A percentile compares a stretch with the other conserved stretches of the same genome.
Evolutionary conservation across 1,140 invertebrate genomes (phyloP).

Genomic region (Nylanderia fulva): DNA sequence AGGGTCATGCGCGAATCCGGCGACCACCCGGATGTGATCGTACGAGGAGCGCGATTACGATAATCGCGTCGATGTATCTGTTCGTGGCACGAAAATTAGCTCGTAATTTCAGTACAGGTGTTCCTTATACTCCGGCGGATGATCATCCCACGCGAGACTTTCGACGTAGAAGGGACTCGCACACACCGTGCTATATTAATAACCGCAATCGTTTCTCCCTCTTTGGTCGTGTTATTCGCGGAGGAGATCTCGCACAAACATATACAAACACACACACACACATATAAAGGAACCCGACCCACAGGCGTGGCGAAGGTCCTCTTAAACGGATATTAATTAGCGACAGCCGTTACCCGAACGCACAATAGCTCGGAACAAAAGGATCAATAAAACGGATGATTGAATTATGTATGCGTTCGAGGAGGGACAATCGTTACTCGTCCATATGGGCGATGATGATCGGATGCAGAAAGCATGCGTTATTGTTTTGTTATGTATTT

Average conservation of each 20-base stretch:
- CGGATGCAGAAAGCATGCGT: slow-evolving; percentile 15
- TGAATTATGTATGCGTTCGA: slow-evolving; percentile 35
- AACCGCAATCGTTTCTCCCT: slow-evolving; percentile 17
- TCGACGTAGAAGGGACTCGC: slow-evolving; percentile 21
- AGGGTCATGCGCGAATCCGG: slow-evolving; percentile 34
- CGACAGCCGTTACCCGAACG: slow-evolving; percentile 19
- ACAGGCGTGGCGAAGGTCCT: slow-evolving; percentile 33
- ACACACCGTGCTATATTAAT: slow-evolving; percentile 28
- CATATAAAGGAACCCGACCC: slow-evolving; percentile 7
- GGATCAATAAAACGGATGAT: slow-evolving; percentile 33
- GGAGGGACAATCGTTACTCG: slow-evolving; percentile 27
- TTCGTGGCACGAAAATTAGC: slow-evolving; percentile 64
- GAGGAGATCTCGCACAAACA: not conserved
- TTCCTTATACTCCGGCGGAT: slow-evolving; percentile 38
- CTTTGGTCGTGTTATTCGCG: slow-evolving; percentile 15
- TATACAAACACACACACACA: not conserved
- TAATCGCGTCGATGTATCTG: slow-evolving; percentile 30
- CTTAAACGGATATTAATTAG: slow-evolving; percentile 60
- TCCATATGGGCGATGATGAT: not conserved
- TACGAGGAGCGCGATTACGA: slow-evolving; percentile 49
- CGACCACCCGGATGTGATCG: slow-evolving; percentile 57
- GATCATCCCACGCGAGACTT: slow-evolving; percentile 39
- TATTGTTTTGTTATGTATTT: not conserved
- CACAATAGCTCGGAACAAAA: slow-evolving; percentile 20
- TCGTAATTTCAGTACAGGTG: slow-evolving; percentile 64